phyloP scores from a whole-genome alignment of 2,888 invertebrate genomes.

The Mycalesis mineus region DNA sequence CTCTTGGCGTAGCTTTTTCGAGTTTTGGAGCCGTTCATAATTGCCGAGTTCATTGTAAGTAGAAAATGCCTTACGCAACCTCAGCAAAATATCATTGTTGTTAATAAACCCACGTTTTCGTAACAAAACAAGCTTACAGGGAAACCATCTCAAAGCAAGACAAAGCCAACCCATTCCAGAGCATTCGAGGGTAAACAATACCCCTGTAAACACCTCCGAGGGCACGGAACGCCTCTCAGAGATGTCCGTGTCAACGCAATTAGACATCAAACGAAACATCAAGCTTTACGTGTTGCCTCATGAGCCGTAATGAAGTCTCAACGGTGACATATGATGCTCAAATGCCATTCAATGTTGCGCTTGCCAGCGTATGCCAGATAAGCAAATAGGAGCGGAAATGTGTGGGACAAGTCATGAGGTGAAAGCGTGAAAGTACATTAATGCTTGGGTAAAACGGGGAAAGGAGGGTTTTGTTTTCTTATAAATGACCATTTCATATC shows the following conservation, averaged over 20 bases:
- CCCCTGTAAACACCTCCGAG: slow-evolving; percentile 10
- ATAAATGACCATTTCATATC: no score
- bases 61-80: no score
- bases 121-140: background rate
- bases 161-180: background rate
- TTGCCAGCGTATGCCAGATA: slow-evolving; percentile 29
- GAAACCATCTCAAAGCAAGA: background rate
- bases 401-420: slow-evolving; percentile 5
- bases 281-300: slow-evolving; percentile 15
- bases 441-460: no score
- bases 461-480: no score
- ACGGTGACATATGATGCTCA: slow-evolving; percentile 25
- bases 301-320: slow-evolving; percentile 21
- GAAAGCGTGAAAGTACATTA: background rate
- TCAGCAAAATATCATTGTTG: no score
- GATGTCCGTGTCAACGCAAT: slow-evolving; percentile 20
- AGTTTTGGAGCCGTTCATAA: no score
- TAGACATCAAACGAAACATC: slow-evolving; percentile 25
- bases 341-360: slow-evolving; percentile 27
- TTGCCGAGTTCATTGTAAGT: no score
- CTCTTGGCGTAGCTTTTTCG: no score
- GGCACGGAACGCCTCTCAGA: slow-evolving; percentile 10
- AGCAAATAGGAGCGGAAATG: slow-evolving; percentile 26
- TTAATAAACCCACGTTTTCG: background rate
- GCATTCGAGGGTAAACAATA: background rate